phyloP scores from a whole-genome alignment of 2,888 invertebrate genomes.

The Abrostola triplasia region DNA sequence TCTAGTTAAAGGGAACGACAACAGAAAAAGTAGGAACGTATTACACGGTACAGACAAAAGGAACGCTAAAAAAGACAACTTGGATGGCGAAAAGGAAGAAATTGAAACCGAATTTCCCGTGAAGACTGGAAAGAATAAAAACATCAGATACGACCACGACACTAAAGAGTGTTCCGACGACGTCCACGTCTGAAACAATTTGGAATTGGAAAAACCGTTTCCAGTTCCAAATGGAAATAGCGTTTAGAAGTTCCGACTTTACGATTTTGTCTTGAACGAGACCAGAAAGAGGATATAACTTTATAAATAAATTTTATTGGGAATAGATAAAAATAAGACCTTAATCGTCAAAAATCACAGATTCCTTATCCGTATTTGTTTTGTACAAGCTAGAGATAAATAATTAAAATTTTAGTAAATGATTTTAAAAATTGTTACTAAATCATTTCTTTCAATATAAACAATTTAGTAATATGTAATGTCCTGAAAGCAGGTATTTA shows the following conservation, averaged over 20 bases:
- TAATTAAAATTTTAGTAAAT: no score
- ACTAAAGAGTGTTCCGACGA: constrained; percentile 40
- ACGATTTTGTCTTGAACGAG: constrained; percentile 14
- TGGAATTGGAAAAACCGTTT: constrained; percentile 45
- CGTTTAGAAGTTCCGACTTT: constrained; percentile 31
- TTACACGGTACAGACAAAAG: constrained; percentile 31
- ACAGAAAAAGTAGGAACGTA: constrained; percentile 22
- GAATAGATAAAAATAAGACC: neutral
- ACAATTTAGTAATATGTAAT: no score
- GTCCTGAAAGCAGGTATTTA: no score
- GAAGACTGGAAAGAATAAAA: constrained; percentile 54
- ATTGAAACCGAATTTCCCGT: constrained; percentile 63
- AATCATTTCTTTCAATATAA: no score
- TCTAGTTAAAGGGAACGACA: constrained; percentile 18
- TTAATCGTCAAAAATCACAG: neutral
- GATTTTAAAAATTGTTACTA: no score
- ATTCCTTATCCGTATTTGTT: neutral
- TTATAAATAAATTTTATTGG: constrained; percentile 13
- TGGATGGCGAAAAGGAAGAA: constrained; percentile 49
- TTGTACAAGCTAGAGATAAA: no score
- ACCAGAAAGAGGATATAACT: constrained; percentile 10
- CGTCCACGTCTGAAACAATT: constrained; percentile 47
- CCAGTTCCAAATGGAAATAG: constrained; percentile 39
- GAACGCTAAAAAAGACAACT: constrained; percentile 36
- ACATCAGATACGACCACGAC: constrained; percentile 41